phyloP scores from a whole-genome alignment of 2,888 invertebrate species.

The Andrena flavipes region DNA sequence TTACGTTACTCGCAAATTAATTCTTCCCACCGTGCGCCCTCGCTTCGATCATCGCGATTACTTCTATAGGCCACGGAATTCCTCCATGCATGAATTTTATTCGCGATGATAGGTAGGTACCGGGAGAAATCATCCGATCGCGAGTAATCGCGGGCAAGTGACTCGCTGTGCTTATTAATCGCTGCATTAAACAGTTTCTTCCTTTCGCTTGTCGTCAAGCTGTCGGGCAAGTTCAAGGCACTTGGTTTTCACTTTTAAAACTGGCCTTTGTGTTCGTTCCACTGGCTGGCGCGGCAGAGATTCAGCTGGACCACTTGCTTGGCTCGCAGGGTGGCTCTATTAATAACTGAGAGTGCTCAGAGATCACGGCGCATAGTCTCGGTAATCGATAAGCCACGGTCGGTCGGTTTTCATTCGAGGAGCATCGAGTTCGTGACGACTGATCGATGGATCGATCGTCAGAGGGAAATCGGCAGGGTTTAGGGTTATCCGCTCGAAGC shows the following conservation, averaged over 20 bases:
- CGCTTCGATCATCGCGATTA: not conserved
- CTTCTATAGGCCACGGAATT: not conserved
- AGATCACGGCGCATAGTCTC: too few species aligned
- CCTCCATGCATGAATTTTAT: not conserved
- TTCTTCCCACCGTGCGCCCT: not conserved
- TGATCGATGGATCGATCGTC: not conserved
- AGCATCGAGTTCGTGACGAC: too few species aligned
- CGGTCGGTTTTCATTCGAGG: too few species aligned
- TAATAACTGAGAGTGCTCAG: too few species aligned
- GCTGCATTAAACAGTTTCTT: not conserved
- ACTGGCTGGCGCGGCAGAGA: not conserved
- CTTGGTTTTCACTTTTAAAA: not conserved
- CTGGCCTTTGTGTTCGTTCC: not conserved
- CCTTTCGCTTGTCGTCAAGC: not conserved
- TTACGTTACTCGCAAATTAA: conserved; percentile 33
- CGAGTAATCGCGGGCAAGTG: not conserved
- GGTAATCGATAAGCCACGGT: too few species aligned
- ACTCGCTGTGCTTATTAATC: not conserved
- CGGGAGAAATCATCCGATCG: conserved; percentile 5
- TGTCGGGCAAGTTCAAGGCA: not conserved
- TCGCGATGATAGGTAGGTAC: conserved; percentile 3
- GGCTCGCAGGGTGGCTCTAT: not conserved
- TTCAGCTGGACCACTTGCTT: not conserved
- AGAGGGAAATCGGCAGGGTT: conserved; percentile 30
- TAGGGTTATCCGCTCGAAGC: conserved; percentile 19